Percentiles rank a stretch among this genome's conserved stretches.
Evolutionary conservation across 2,113 vertebrate genomes (phyloP).

Genomic region (Percina caprodes): DNA sequence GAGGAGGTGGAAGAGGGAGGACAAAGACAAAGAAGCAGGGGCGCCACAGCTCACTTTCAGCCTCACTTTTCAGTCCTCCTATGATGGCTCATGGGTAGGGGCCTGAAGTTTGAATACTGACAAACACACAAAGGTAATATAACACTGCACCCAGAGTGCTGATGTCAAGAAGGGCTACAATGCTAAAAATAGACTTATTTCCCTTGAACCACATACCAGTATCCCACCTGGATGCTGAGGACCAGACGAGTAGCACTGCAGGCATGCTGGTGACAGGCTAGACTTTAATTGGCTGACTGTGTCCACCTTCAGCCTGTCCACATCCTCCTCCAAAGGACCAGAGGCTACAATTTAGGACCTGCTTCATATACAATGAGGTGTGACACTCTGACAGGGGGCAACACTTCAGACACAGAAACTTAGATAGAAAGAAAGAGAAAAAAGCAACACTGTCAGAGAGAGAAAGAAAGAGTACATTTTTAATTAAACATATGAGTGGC

Average conservation of each 20-base stretch:
- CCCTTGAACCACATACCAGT: constrained; percentile 29
- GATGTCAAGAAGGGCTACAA: not conserved
- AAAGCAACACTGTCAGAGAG: not conserved
- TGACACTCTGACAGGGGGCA: constrained; percentile 71
- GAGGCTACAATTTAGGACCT: constrained; percentile 73
- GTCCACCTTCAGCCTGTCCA: constrained; percentile 49
- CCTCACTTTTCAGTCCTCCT: constrained; percentile 72
- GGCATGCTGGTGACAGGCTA: constrained; percentile 66
- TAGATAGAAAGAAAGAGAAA: not conserved
- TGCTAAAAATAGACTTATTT: constrained; percentile 43
- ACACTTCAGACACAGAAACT: constrained; percentile 59
- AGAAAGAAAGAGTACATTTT: constrained; percentile 1
- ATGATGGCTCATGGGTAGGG: constrained; percentile 70
- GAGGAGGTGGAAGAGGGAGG: not conserved
- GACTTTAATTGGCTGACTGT: constrained; percentile 56
- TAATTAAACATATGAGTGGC: not conserved
- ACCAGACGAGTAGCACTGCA: constrained; percentile 58
- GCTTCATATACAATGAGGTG: constrained; percentile 76
- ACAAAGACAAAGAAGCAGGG: constrained; percentile 48
- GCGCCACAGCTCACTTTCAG: constrained; percentile 74
- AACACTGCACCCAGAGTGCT: not conserved
- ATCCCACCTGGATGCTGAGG: constrained; percentile 37
- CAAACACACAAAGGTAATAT: constrained; percentile 62
- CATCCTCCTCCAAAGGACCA: constrained; percentile 65
- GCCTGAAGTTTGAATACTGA: constrained; percentile 75